Base-by-base conservation (phyloP, 2,113 vertebrate species). In the Neogobius melanostomus region DNA sequence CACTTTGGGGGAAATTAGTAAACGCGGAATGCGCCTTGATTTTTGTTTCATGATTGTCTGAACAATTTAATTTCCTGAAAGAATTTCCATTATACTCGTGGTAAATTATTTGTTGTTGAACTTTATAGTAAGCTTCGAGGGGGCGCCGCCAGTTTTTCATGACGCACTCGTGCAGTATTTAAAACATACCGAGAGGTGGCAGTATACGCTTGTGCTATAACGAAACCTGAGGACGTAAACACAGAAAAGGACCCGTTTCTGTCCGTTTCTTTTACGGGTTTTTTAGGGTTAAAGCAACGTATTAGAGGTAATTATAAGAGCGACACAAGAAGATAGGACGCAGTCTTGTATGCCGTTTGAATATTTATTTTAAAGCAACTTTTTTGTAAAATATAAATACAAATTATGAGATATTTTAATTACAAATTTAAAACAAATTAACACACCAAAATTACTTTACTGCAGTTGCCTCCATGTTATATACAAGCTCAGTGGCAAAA, bases 301-400 rank as follows among this genome's bases (percentile, higher is more conserved):
- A 36, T 36, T 5, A 3, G 28, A 3, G 28, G 28, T 5, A 36
- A 36, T 36, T 36, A 4, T 36, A 44, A 6, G 59, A 21, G 42
- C 4, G 15, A 75, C 64, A 63, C 68, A 82, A 75, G 36, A 14
- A 80, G 44, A 43, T 75, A 12, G 47, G 46, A 56, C 69, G 3
- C 86, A 91, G 88, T 80, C 82, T 88, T 74, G 84, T 93, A 94
- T 96, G 95, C 95, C 81, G 86, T 89, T 90, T 90, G 85, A 79
- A 90, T 95, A 96, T 95, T 93, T 97, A 91, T 92, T 92, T 90
- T 91, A 95, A 92, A 96, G 94, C 94, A 96, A 95, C 88, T 91
- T 91, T 95, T 59, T 96, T 97, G 96, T 95, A 98, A 98, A 98
- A 98, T 98, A 98, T 98, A 98, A 98, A 98, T 97, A 97, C 96